Percentiles rank a stretch among this genome's conserved stretches.
phyloP scores from a whole-genome alignment of 2,797 vertebrate genomes.

The Merluccius polli region DNA sequence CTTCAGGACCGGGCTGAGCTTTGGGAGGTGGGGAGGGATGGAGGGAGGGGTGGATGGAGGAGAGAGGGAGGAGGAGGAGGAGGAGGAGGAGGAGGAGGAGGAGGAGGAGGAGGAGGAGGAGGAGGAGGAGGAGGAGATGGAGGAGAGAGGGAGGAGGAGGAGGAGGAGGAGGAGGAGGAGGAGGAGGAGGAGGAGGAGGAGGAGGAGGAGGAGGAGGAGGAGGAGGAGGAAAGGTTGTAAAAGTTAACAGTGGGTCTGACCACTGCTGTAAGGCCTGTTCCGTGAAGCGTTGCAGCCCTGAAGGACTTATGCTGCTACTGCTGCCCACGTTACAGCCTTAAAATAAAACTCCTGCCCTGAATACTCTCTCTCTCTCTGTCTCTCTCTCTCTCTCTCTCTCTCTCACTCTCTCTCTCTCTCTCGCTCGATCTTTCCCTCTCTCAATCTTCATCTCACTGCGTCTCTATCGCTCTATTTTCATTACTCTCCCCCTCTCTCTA shows the following conservation, averaged over 20 bases:
- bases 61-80: background rate
- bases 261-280: constrained; percentile 60
- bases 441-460: background rate
- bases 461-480: background rate
- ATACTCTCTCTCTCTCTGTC: constrained; percentile 43
- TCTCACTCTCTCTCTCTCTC: background rate
- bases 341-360: constrained; percentile 79
- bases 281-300: constrained; percentile 54
- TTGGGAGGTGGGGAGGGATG: background rate
- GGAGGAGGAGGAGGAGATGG: background rate
- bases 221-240: constrained; percentile 57
- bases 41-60: background rate
- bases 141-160: background rate
- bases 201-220: constrained; percentile 35
- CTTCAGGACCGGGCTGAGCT: too few relatives aligned
- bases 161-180: background rate
- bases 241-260: constrained; percentile 62
- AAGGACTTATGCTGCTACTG: constrained; percentile 45
- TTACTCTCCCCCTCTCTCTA: background rate
- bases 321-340: constrained; percentile 71
- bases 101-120: constrained; percentile 32
- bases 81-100: background rate
- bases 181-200: background rate
- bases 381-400: constrained; percentile 34
- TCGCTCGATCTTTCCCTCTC: background rate